These are phyloP conservation scores for Propithecus coquereli DNA, from an alignment of 2,113 vertebrate genomes.

Conservation along the genomic window DNA sequence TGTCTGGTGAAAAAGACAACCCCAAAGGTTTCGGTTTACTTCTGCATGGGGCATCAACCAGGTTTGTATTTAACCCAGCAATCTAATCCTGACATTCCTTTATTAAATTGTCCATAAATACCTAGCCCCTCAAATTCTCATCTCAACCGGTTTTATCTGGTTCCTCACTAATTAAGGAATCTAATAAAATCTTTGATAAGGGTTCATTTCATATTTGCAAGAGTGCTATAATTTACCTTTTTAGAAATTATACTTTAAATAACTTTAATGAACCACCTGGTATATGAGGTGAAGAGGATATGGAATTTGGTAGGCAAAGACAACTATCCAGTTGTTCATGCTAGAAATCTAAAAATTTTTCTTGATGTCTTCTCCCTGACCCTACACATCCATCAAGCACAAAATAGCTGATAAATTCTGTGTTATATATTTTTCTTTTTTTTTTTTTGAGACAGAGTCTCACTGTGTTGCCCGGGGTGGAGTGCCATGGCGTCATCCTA, in stretches of 20 bases:
- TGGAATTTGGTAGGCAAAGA: neutral
- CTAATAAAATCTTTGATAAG: neutral
- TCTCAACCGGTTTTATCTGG: neutral
- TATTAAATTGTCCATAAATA: neutral
- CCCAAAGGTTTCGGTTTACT: neutral
- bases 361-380: neutral
- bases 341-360: neutral
- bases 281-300: neutral
- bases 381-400: neutral
- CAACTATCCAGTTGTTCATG: neutral
- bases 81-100: neutral
- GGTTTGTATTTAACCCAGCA: neutral
- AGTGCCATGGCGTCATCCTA: no score
- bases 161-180: neutral
- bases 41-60: neutral
- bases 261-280: neutral
- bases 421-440: neutral
- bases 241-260: neutral
- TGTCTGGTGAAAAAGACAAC: neutral
- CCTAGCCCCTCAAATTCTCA: neutral
- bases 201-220: neutral
- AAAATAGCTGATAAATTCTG: neutral
- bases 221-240: neutral
- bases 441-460: no score
- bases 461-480: no score